Percentiles rank a stretch among this genome's conserved stretches.
Evolutionary conservation across 1,140 invertebrate genomes (phyloP).

Genomic region (Cydia splendana): DNA sequence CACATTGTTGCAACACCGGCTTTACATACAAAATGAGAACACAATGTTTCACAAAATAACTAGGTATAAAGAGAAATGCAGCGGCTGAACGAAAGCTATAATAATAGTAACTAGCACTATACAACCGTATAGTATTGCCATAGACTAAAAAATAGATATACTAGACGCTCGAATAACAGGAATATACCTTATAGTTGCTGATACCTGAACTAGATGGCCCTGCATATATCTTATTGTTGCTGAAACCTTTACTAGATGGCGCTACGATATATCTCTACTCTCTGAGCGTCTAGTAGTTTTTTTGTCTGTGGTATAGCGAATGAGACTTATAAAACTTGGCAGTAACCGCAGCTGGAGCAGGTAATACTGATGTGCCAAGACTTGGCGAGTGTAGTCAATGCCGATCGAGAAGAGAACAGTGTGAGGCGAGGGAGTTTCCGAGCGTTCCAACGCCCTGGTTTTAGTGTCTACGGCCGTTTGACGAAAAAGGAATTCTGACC

Average conservation of each 20-base stretch:
- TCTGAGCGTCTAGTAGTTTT: not conserved
- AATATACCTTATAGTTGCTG: not conserved
- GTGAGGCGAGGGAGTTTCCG: not conserved
- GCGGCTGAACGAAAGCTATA: constrained; percentile 72
- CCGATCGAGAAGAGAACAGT: constrained; percentile 15
- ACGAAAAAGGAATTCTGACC: not conserved
- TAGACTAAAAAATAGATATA: not conserved
- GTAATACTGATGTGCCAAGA: constrained; percentile 74
- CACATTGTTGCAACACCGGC: constrained; percentile 77
- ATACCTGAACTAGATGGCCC: not conserved
- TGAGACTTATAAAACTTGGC: constrained; percentile 72
- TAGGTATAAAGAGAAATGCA: constrained; percentile 75
- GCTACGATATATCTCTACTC: constrained; percentile 2
- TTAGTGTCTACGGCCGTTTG: not conserved
- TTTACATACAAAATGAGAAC: constrained; percentile 78
- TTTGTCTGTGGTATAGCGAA: constrained; percentile 58
- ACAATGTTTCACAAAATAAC: constrained; percentile 74
- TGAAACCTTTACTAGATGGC: not conserved
- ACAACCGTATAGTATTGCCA: constrained; percentile 1
- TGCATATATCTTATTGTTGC: not conserved
- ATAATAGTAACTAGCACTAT: constrained; percentile 57
- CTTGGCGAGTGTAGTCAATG: constrained; percentile 28
- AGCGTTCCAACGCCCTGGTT: not conserved
- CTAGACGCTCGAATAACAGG: constrained; percentile 1
- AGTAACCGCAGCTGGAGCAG: constrained; percentile 53